Base-by-base conservation (phyloP, 2,888 invertebrate genomes). In the Tetrapedia diversipes region DNA sequence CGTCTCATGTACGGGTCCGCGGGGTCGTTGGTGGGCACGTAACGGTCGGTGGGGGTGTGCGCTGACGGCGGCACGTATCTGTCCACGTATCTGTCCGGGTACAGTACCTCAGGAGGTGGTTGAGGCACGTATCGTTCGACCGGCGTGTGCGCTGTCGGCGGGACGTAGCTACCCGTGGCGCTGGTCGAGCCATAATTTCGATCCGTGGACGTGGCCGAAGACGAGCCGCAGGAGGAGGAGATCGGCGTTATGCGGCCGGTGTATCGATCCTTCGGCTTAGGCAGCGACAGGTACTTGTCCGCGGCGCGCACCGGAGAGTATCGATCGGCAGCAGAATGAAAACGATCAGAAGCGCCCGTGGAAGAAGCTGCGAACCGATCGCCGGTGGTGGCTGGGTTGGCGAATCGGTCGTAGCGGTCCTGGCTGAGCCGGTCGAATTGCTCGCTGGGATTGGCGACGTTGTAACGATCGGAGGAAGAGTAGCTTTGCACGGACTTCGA, bases 61-160 rank as follows among this genome's bases (percentile, higher is more conserved):
- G 95, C 95, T 77, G 95, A 94, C 7, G 95, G 94, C 24, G 95
- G 94, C 81, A 95, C 93, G 86, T 95, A 95, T 84, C 95, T 93
- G 67, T 93, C 93, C 60, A 89, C 90, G 74, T 91, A 90, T 73
- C 82, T 75, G 11, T 91, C 91, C 3, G 91, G 90, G 49, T 91
- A 92, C 11, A 91, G 87, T 2, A 91, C 89, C 82, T 91, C 91
- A 16, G 91, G 89, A 0, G 92, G 90, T 29, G 92, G 92, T 66
- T 92, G 92, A 70, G 95, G 95, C 86, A 95, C 95, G 89, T 95
- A 95, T 87, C 95, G 93, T 92, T 95, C 95, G 84, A 95, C 95
- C 39, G 95, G 95, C 86, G 95, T 94, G 91, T 95, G 95, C 49
- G 95, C 95, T 81, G 95, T 95, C 24, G 95, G 95, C 8, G 95